A percentile compares a stretch with the other conserved stretches of the same genome.
Conservation (phyloP, 1,140 invertebrate genomes). For the Streblospio benedicti region DNA sequence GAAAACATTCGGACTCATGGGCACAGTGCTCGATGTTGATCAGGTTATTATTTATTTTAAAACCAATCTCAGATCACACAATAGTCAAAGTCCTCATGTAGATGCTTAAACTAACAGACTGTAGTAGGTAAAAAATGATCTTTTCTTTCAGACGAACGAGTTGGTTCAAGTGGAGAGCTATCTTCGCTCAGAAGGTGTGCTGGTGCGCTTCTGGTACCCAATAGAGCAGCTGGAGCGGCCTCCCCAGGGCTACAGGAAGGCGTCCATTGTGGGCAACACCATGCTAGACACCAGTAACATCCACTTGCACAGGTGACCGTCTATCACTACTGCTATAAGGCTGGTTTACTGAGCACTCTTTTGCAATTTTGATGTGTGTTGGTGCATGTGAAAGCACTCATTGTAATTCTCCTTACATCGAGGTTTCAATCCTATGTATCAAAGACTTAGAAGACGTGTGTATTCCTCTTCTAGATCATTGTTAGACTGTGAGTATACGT, state of each 20-base stretch:
- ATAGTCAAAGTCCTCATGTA: not conserved
- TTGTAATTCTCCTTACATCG: too few relatives aligned
- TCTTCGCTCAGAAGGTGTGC: conserved; percentile 43
- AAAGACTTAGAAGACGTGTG: too few relatives aligned
- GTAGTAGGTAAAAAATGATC: too few relatives aligned
- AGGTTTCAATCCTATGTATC: too few relatives aligned
- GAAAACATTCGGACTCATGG: conserved; percentile 45
- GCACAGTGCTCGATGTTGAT: conserved; percentile 47
- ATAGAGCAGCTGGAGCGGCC: conserved; percentile 43
- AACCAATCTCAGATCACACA: not conserved
- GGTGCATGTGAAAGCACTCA: too few relatives aligned
- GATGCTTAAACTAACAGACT: too few relatives aligned
- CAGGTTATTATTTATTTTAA: conserved; percentile 25
- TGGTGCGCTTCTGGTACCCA: conserved; percentile 48
- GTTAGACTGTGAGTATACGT: conserved; percentile 30
- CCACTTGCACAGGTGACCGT: conserved; percentile 38
- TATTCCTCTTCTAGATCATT: too few relatives aligned
- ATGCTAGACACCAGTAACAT: conserved; percentile 43
- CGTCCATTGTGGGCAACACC: conserved; percentile 34
- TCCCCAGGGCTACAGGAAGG: conserved; percentile 36
- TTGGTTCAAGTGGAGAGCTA: conserved; percentile 48
- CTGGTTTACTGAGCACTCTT: too few relatives aligned
- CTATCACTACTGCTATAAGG: too few relatives aligned
- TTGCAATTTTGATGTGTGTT: too few relatives aligned
- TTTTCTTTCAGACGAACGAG: conserved; percentile 34